These are phyloP conservation scores for Meloe dianella DNA, from an alignment of 2,888 invertebrate genomes.

Conservation along the genomic window DNA sequence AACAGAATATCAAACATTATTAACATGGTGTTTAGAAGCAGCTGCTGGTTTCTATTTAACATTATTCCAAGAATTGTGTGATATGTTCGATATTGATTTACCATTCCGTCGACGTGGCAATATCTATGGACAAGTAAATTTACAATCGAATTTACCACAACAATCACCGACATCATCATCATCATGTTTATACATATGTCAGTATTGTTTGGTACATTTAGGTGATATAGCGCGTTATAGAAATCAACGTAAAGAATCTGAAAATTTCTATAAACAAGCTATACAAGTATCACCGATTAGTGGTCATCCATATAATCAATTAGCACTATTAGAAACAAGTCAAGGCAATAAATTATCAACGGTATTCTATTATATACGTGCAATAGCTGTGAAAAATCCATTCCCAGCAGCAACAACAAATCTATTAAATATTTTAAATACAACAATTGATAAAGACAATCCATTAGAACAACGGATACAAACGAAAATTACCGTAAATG, in stretches of 20 bases:
- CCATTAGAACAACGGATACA: constrained; percentile 61
- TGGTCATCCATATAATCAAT: constrained; percentile 90
- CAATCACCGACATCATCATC: constrained; percentile 60
- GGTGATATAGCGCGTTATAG: constrained; percentile 87
- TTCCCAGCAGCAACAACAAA: constrained; percentile 85
- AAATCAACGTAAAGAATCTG: constrained; percentile 80
- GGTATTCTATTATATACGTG: constrained; percentile 85
- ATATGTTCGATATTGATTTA: constrained; percentile 79
- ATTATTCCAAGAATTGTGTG: constrained; percentile 80
- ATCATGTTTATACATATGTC: constrained; percentile 84
- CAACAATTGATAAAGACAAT: constrained; percentile 62
- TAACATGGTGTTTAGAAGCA: constrained; percentile 81
- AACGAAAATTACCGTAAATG: constrained; percentile 66
- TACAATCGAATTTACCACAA: constrained; percentile 54
- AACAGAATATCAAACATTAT: constrained; percentile 76
- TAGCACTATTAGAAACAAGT: constrained; percentile 81
- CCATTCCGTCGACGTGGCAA: constrained; percentile 69
- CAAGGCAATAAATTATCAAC: constrained; percentile 81
- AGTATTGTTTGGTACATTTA: constrained; percentile 87
- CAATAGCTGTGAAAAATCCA: constrained; percentile 82
- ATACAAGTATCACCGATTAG: constrained; percentile 75
- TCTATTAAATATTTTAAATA: constrained; percentile 73
- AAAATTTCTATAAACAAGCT: constrained; percentile 82
- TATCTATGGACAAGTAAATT: constrained; percentile 52
- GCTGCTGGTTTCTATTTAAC: constrained; percentile 86